A percentile compares a stretch with the other conserved stretches of the same genome.
phyloP scores from a whole-genome alignment of 2,888 invertebrate genomes.

The Coenonympha arcania region DNA sequence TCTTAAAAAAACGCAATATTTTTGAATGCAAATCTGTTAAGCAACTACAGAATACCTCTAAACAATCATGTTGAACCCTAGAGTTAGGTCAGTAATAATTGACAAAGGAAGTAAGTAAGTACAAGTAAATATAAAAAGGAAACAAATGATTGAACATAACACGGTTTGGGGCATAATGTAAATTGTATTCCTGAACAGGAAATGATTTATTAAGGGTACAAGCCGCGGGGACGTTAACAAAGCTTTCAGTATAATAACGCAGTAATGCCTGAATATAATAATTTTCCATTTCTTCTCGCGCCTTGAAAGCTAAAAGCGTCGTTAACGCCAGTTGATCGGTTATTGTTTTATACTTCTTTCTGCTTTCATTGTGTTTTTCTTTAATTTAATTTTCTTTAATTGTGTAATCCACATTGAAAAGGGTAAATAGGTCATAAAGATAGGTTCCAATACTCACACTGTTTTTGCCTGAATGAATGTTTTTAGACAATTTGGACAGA shows the following conservation, averaged over 20 bases:
- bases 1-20: too few species aligned
- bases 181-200: slow-evolving; percentile 11
- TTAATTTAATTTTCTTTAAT: too few species aligned
- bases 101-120: slow-evolving; percentile 4
- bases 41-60: too few species aligned
- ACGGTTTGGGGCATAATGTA: slow-evolving; percentile 11
- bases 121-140: too few species aligned
- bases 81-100: too few species aligned
- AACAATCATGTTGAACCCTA: too few species aligned
- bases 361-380: background rate
- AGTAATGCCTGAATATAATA: slow-evolving; percentile 9
- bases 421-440: too few species aligned
- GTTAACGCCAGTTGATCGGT: slow-evolving; percentile 13
- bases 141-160: slow-evolving; percentile 12
- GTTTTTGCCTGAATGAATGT: too few species aligned
- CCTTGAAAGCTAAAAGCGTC: slow-evolving; percentile 15
- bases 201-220: slow-evolving; percentile 17
- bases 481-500: too few species aligned
- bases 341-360: slow-evolving; percentile 12
- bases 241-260: slow-evolving; percentile 14
- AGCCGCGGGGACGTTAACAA: slow-evolving; percentile 15
- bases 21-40: too few species aligned
- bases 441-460: too few species aligned
- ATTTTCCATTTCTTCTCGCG: slow-evolving; percentile 11
- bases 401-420: too few species aligned